Conservation (phyloP, 2,797 vertebrate genomes). For the Acrossocheilus wenchowensis region DNA sequence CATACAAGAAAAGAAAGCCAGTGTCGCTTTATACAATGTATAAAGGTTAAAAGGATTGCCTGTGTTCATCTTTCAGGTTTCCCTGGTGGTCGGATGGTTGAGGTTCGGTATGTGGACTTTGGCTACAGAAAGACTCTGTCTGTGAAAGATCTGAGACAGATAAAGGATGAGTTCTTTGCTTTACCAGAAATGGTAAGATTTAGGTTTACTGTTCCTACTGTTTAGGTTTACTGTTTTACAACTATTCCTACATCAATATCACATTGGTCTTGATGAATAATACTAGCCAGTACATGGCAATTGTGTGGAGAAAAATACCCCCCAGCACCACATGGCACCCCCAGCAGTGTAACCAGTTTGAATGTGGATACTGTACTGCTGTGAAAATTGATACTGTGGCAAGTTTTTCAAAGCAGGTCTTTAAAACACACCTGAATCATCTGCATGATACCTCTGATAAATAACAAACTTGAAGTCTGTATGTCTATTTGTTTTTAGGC, state of each 20-base stretch:
- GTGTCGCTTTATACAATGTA: neutral
- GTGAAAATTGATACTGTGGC: neutral
- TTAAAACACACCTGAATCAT: neutral
- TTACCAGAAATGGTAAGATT: conserved; percentile 85
- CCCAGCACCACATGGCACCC: neutral
- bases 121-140: conserved; percentile 80
- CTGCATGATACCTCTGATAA: neutral
- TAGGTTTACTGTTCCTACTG: no score
- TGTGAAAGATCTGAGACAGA: conserved; percentile 80
- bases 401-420: neutral
- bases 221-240: no score
- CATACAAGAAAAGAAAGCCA: neutral
- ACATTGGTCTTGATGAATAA: neutral
- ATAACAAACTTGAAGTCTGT: neutral
- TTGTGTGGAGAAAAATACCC: no score
- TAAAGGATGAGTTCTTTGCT: conserved; percentile 87
- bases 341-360: no score
- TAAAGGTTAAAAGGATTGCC: neutral
- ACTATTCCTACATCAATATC: neutral
- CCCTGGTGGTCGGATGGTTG: conserved; percentile 77
- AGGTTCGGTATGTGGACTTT: conserved; percentile 87
- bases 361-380: no score
- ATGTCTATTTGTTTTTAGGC: conserved; percentile 74
- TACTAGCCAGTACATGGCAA: no score
- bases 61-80: conserved; percentile 76